Evolutionary conservation across 2,113 vertebrate species (phyloP).

Genomic region (Ahaetulla prasina): DNA sequence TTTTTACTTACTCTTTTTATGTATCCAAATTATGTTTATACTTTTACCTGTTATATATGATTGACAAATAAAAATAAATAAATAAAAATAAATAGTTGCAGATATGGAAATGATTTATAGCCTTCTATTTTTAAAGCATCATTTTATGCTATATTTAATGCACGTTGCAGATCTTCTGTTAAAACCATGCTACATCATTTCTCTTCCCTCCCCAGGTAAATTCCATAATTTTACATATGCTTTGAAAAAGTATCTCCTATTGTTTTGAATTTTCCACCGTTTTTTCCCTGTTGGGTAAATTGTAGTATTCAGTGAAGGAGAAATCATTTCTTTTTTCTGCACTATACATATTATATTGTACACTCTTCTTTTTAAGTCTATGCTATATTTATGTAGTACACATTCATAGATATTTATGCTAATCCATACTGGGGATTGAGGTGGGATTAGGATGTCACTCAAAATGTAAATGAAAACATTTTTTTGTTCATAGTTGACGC

Average conservation of each 20-base stretch:
- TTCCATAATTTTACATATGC: neutral
- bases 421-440: neutral
- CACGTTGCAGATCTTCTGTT: neutral
- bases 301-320: neutral
- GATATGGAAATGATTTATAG: neutral
- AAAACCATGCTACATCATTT: neutral
- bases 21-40: too few species aligned
- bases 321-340: neutral
- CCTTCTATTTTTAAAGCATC: neutral
- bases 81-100: too few species aligned
- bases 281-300: neutral
- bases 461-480: slow-evolving; percentile 32
- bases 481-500: slow-evolving; percentile 63
- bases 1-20: too few species aligned
- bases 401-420: neutral
- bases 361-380: neutral
- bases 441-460: neutral
- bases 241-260: neutral
- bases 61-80: too few species aligned
- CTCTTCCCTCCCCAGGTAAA: neutral
- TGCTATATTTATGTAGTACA: neutral
- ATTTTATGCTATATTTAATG: neutral
- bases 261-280: neutral
- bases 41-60: too few species aligned
- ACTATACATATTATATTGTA: neutral